Conservation (phyloP, 2,888 invertebrate species). For the Peribatodes rhomboidaria region DNA sequence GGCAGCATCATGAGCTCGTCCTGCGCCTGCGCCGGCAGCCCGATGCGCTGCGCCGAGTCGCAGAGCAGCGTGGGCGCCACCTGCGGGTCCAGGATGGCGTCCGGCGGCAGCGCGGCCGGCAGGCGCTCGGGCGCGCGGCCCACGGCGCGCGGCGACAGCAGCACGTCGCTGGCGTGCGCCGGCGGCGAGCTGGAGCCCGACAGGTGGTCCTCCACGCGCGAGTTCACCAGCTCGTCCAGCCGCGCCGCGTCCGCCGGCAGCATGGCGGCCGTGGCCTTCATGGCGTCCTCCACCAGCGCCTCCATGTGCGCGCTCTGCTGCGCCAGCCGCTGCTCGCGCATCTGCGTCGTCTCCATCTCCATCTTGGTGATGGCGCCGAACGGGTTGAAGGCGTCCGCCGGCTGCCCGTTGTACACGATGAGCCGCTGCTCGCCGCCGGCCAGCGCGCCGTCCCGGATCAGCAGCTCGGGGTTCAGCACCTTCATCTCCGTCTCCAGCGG, state of each 20-base stretch:
- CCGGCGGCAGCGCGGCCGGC: slow-evolving; percentile 78
- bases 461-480: slow-evolving; percentile 66
- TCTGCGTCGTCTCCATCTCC: slow-evolving; percentile 71
- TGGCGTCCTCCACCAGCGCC: slow-evolving; percentile 80
- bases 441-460: slow-evolving; percentile 65
- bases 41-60: slow-evolving; percentile 61
- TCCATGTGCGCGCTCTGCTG: slow-evolving; percentile 81
- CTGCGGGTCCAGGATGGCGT: slow-evolving; percentile 87
- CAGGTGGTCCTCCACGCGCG: slow-evolving; percentile 74
- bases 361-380: slow-evolving; percentile 75
- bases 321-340: slow-evolving; percentile 69
- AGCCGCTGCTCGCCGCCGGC: slow-evolving; percentile 59
- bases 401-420: slow-evolving; percentile 66
- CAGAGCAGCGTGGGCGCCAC: slow-evolving; percentile 87
- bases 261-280: slow-evolving; percentile 79
- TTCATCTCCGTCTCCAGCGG: slow-evolving; percentile 69
- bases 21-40: slow-evolving; percentile 59
- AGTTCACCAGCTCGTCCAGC: slow-evolving; percentile 87
- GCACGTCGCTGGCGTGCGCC: slow-evolving; percentile 75
- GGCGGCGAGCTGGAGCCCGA: slow-evolving; percentile 66
- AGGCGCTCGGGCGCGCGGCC: slow-evolving; percentile 66
- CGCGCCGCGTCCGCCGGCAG: slow-evolving; percentile 79
- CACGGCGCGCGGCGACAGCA: slow-evolving; percentile 68
- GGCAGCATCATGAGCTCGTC: slow-evolving; percentile 77
- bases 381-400: slow-evolving; percentile 69